Conservation (phyloP, 1,140 invertebrate genomes). For the Archivesica marissinica region DNA sequence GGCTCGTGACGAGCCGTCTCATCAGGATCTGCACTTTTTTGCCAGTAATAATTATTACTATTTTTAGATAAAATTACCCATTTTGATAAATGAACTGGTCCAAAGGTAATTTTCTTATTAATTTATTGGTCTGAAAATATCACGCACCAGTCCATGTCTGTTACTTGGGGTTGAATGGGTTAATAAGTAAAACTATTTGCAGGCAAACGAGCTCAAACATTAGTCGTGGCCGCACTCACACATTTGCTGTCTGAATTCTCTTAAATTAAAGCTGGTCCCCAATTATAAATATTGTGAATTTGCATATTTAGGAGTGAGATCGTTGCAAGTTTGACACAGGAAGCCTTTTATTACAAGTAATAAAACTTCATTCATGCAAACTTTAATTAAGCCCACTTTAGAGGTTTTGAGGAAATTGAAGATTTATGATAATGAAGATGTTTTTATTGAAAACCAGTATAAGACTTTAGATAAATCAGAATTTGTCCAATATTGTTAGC, state of each 20-base stretch:
- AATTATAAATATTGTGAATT: constrained; percentile 23
- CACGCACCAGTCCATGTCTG: too few relatives aligned
- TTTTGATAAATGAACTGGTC: too few relatives aligned
- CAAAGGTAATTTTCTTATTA: too few relatives aligned
- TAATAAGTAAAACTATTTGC: too few relatives aligned
- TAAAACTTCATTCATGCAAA: constrained; percentile 30
- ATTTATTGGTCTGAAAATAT: too few relatives aligned
- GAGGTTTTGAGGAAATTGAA: constrained; percentile 28
- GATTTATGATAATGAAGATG: constrained; percentile 17
- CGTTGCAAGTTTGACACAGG: background rate
- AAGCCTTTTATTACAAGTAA: background rate
- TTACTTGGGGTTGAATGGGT: too few relatives aligned
- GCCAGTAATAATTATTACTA: too few relatives aligned
- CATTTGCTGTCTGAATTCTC: background rate
- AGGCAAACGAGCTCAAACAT: too few relatives aligned
- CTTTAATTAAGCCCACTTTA: constrained; percentile 26
- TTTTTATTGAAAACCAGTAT: background rate
- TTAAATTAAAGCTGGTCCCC: background rate
- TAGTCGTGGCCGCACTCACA: too few relatives aligned
- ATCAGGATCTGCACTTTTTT: too few relatives aligned
- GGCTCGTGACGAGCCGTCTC: too few relatives aligned
- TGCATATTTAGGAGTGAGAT: constrained; percentile 13
- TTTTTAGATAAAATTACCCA: too few relatives aligned
- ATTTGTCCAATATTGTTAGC: background rate
- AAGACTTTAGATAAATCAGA: background rate